Conservation (phyloP, 2,888 invertebrate species). For the Drosophila trichaetosa region DNA sequence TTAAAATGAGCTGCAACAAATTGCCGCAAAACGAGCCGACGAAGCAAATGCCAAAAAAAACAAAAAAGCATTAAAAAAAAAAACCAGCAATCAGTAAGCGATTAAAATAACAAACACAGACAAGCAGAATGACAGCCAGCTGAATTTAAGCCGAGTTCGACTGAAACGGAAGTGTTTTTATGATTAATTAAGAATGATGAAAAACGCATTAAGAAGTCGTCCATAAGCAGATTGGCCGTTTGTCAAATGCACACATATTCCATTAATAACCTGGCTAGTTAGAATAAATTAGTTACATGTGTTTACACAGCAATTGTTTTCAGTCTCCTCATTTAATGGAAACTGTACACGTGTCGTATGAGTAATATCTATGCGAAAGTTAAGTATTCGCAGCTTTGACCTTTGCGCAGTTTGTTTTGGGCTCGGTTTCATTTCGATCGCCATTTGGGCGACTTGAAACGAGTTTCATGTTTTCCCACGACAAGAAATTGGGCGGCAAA, state of each 20-base stretch:
- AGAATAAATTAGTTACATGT: not conserved
- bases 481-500: slow-evolving; percentile 34
- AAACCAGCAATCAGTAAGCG: slow-evolving; percentile 35
- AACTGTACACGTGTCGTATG: slow-evolving; percentile 25
- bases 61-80: slow-evolving; percentile 16
- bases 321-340: not conserved
- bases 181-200: slow-evolving; percentile 1
- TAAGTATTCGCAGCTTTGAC: slow-evolving; percentile 44
- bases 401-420: slow-evolving; percentile 1
- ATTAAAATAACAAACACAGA: slow-evolving; percentile 26
- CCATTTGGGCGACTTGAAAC: slow-evolving; percentile 23
- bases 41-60: slow-evolving; percentile 11
- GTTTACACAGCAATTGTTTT: not conserved
- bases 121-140: slow-evolving; percentile 33
- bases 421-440: slow-evolving; percentile 23
- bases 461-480: slow-evolving; percentile 71
- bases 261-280: slow-evolving; percentile 30
- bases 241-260: slow-evolving; percentile 24
- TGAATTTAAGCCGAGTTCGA: not conserved
- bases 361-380: slow-evolving; percentile 25
- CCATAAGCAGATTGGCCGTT: slow-evolving; percentile 8
- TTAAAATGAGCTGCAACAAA: slow-evolving; percentile 46
- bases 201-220: slow-evolving; percentile 18
- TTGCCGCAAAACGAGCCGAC: slow-evolving; percentile 31
- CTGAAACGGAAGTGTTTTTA: slow-evolving; percentile 45